Conservation (phyloP, 2,113 vertebrate species). For the Psilopsiagon aymara region DNA sequence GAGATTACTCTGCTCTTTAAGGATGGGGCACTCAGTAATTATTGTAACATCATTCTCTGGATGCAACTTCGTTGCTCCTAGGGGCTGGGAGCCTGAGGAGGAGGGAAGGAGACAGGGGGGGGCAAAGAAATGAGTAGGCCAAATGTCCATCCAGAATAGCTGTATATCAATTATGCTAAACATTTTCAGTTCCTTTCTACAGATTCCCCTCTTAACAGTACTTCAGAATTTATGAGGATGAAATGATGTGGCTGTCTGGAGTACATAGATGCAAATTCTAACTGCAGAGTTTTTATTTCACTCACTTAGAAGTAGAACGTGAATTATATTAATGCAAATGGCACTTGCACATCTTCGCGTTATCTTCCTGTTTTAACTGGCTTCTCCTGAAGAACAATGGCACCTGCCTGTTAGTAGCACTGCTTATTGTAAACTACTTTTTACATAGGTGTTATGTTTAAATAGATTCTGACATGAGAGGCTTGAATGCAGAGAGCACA, state of each 20-base stretch:
- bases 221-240: neutral
- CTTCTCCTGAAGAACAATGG: neutral
- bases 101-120: neutral
- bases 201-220: neutral
- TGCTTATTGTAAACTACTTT: neutral
- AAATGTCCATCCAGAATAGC: neutral
- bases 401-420: neutral
- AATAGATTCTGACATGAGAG: neutral
- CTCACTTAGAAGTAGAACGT: accelerated
- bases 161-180: neutral
- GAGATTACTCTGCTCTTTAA: neutral
- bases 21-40: neutral
- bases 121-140: neutral
- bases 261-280: neutral
- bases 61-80: neutral
- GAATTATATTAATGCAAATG: neutral
- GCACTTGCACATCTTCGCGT: neutral
- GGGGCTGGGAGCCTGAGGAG: neutral
- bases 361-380: neutral
- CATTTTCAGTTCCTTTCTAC: neutral
- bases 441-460: neutral
- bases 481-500: neutral
- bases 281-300: neutral
- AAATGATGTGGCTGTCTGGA: neutral
- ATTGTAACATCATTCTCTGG: neutral